Evolutionary conservation across 35 echinoderm and acorn worm genomes (phyloP).

Genomic region (Stichopus chloronotus): DNA sequence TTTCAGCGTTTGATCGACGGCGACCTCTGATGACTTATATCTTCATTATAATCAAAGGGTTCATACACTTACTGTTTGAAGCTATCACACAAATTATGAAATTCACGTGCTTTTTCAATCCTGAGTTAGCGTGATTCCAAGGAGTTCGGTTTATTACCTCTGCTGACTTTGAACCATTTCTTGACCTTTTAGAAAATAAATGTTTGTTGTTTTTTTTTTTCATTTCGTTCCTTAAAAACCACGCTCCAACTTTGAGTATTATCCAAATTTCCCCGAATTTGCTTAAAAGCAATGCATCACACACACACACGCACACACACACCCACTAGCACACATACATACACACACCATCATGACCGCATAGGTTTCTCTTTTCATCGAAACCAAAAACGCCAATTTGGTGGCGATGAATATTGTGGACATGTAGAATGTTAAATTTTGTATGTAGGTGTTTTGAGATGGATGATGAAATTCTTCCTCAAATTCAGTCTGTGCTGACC

Average conservation of each 20-base stretch:
- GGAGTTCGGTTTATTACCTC: neutral
- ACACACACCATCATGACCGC: no score
- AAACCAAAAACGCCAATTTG: no score
- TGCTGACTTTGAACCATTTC: neutral
- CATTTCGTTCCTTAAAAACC: neutral
- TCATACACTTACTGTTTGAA: neutral
- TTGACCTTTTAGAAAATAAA: neutral
- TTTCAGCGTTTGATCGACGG: neutral
- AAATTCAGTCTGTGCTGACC: no score
- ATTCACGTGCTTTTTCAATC: neutral
- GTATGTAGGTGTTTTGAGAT: no score
- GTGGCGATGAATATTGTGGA: no score
- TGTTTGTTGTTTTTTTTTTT: neutral
- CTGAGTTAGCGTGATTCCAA: slow-evolving; percentile 1
- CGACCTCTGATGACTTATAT: neutral
- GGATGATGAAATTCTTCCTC: no score
- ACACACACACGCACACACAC: neutral
- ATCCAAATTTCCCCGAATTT: neutral
- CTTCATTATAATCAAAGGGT: neutral
- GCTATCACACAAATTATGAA: neutral
- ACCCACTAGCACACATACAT: neutral
- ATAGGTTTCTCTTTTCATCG: neutral
- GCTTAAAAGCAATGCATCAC: neutral
- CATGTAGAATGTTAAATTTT: no score
- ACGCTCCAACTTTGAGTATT: neutral